These are phyloP conservation scores for Lepilemur ruficaudatus DNA, from an alignment of 2,797 vertebrate species.

Conservation along the genomic window DNA sequence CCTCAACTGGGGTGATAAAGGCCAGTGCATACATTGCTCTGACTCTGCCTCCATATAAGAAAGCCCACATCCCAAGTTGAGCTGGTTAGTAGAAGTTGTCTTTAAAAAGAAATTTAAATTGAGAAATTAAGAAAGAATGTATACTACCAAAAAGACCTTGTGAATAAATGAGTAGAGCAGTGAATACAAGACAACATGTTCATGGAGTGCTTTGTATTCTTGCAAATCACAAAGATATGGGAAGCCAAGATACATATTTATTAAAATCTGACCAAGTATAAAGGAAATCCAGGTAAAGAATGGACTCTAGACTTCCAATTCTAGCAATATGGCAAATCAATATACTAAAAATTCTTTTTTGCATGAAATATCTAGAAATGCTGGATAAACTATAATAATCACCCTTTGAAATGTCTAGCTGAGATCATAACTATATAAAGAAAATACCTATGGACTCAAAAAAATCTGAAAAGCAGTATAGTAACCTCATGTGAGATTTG, in stretches of 20 bases:
- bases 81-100: neutral
- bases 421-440: constrained; percentile 3
- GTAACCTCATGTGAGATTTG: neutral
- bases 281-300: constrained; percentile 15
- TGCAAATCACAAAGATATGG: neutral
- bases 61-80: neutral
- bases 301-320: neutral
- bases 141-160: neutral
- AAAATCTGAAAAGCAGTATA: neutral
- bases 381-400: neutral
- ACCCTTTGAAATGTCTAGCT: neutral
- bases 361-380: neutral
- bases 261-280: neutral
- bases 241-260: neutral
- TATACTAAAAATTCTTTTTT: neutral
- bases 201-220: neutral
- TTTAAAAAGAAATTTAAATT: neutral
- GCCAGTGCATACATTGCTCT: neutral
- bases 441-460: neutral
- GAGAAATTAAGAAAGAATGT: constrained; percentile 6
- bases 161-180: neutral
- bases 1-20: neutral
- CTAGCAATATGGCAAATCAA: neutral
- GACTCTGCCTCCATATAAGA: neutral
- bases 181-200: neutral